phyloP scores from a whole-genome alignment of 1,140 invertebrate genomes.

The Aphaenogaster ashmeadi region DNA sequence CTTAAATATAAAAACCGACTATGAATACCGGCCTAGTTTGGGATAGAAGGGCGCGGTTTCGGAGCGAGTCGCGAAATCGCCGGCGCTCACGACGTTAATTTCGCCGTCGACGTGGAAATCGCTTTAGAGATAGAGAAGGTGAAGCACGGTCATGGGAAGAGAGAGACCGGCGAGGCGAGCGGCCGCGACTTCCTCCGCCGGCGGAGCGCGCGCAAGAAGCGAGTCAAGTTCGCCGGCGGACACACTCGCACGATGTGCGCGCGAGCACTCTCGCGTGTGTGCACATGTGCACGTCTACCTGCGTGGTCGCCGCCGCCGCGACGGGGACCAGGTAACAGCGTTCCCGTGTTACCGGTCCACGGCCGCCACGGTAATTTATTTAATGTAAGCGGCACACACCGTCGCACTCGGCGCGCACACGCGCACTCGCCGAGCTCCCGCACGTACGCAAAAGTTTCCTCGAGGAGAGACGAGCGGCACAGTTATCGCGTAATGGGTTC shows the following conservation, averaged over 20 bases:
- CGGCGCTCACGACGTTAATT: constrained; percentile 58
- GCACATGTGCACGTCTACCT: not conserved
- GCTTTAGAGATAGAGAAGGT: constrained; percentile 64
- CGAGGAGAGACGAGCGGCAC: constrained; percentile 39
- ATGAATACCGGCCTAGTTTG: too few relatives aligned
- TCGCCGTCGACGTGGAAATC: constrained; percentile 66
- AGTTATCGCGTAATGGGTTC: constrained; percentile 46
- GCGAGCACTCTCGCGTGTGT: not conserved
- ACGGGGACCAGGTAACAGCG: constrained; percentile 79
- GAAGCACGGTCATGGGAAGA: constrained; percentile 79
- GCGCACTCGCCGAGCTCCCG: constrained; percentile 20
- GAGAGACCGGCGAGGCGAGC: constrained; percentile 65
- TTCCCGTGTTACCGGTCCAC: constrained; percentile 82
- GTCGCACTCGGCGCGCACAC: constrained; percentile 20
- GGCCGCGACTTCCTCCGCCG: constrained; percentile 73
- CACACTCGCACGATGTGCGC: constrained; percentile 22
- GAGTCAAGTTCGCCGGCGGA: constrained; percentile 74
- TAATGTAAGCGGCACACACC: constrained; percentile 78
- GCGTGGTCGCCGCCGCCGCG: constrained; percentile 11
- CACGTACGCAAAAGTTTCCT: constrained; percentile 19
- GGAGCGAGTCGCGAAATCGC: constrained; percentile 15
- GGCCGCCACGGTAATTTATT: constrained; percentile 81
- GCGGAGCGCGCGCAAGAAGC: constrained; percentile 69
- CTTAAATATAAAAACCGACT: too few relatives aligned
- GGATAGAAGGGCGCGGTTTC: not conserved